phyloP scores from a whole-genome alignment of 2,113 vertebrate genomes.

The Verasper variegatus region DNA sequence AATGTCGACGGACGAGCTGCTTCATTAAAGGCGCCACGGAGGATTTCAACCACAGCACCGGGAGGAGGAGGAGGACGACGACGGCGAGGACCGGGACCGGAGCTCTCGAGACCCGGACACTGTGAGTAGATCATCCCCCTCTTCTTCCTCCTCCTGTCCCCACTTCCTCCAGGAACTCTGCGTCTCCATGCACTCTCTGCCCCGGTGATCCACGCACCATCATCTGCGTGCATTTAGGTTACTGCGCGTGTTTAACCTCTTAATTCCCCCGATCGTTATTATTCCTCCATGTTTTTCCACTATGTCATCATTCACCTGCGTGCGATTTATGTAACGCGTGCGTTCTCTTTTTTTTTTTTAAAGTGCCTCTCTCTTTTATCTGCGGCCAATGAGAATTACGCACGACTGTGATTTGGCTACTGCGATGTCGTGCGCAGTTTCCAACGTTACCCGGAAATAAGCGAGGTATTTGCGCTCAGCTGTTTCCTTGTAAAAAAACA shows the following conservation, averaged over 20 bases:
- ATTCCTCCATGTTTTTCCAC: too few species aligned
- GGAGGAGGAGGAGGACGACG: neutral
- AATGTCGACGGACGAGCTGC: slow-evolving; percentile 66
- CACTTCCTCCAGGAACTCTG: neutral
- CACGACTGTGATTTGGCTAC: slow-evolving; percentile 21
- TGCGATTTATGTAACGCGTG: neutral
- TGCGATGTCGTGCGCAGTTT: slow-evolving; percentile 41
- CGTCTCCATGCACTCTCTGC: slow-evolving; percentile 13
- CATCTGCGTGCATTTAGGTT: too few species aligned
- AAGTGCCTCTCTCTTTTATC: neutral
- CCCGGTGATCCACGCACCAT: neutral
- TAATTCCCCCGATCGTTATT: too few species aligned
- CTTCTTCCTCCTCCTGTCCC: neutral
- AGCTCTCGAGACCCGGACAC: slow-evolving; percentile 15
- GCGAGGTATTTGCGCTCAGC: slow-evolving; percentile 18
- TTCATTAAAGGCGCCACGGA: slow-evolving; percentile 31
- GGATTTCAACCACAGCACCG: neutral
- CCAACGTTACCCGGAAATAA: slow-evolving; percentile 58
- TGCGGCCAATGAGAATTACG: neutral
- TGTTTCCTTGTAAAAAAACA: slow-evolving; percentile 30
- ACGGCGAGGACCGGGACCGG: neutral
- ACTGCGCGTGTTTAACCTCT: too few species aligned
- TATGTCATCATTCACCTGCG: neutral
- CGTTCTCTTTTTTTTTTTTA: neutral
- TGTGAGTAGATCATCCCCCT: slow-evolving; percentile 41